Base-by-base conservation (phyloP, 2,888 invertebrate genomes). In the Lathronympha strigana region DNA sequence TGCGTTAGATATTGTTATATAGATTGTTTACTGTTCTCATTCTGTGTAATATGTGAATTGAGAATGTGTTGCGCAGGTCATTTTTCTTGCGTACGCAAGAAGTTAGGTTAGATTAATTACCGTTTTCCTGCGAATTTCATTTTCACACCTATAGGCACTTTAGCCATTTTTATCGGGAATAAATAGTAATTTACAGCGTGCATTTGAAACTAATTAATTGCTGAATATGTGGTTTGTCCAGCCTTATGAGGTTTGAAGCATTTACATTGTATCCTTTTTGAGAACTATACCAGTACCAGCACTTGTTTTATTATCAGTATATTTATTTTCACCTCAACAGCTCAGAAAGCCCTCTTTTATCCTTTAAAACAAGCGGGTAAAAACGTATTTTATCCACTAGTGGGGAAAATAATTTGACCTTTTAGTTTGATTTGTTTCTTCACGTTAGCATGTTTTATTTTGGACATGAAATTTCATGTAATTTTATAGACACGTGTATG, bases 91-190 rank as follows among this genome's bases (percentile, higher is more conserved):
- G 21, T 11, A 19, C 21, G 9, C 33, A 58, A 33, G 50, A 58
- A 57, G 63, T 58, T 45, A 47, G 58, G 51, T 64, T 64, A 64
- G 51, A 64, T 64, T 60, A 64, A 64, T 64, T 60, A 60, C 51
- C 51, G 33, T 15, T 64, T 60, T 64, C 58, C 64, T 51, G 33
- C 57, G 43, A 63, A 63, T 60, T 60, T 43, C 60, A 64, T 50
- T 58, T 64, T 60, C 50, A 55, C 62, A 66, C 62, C 45, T 53
- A 60, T 36, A 40, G 43, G 51, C 58, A 45, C 63, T 36, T 60
- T 64, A 60, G 33, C 21, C 33, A 40, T 23, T 33, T n/a, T 45
- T 17, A 21, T 21, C 23, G 25, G 6, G 43, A 51, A 58, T 57
- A 58, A 57, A 57, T 51, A 36, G 23, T n/a, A n/a, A 40, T 57